These are phyloP conservation scores for Sympetrum striolatum DNA, from an alignment of 2,888 invertebrate species.

Conservation along the genomic window DNA sequence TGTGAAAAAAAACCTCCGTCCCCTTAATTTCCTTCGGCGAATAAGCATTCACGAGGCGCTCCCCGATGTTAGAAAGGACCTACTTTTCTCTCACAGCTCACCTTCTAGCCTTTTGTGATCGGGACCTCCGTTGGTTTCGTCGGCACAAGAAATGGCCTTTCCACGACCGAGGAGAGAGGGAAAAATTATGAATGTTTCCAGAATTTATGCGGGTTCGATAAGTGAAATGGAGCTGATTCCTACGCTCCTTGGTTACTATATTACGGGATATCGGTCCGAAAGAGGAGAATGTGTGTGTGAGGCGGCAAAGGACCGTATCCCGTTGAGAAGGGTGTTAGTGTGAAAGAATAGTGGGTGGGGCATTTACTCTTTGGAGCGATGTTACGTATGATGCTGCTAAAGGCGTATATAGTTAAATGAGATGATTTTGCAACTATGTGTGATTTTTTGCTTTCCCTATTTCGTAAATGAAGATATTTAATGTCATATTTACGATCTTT, in stretches of 20 bases:
- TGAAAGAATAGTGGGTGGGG: neutral
- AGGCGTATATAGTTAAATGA: too few species aligned
- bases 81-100: neutral
- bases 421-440: too few species aligned
- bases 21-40: constrained; percentile 16
- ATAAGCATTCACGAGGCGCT: constrained; percentile 6
- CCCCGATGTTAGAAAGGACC: neutral
- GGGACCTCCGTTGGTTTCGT: neutral
- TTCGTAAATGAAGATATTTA: too few species aligned
- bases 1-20: neutral
- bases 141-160: neutral
- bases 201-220: neutral
- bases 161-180: neutral
- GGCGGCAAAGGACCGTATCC: neutral
- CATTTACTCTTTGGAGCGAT: too few species aligned
- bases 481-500: too few species aligned
- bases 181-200: neutral
- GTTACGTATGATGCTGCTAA: too few species aligned
- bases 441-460: too few species aligned
- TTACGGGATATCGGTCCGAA: neutral
- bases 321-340: neutral
- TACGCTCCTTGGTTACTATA: neutral
- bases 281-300: neutral
- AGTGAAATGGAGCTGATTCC: neutral
- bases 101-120: neutral